phyloP scores from a whole-genome alignment of 2,113 vertebrate species.

The Rostratula benghalensis region DNA sequence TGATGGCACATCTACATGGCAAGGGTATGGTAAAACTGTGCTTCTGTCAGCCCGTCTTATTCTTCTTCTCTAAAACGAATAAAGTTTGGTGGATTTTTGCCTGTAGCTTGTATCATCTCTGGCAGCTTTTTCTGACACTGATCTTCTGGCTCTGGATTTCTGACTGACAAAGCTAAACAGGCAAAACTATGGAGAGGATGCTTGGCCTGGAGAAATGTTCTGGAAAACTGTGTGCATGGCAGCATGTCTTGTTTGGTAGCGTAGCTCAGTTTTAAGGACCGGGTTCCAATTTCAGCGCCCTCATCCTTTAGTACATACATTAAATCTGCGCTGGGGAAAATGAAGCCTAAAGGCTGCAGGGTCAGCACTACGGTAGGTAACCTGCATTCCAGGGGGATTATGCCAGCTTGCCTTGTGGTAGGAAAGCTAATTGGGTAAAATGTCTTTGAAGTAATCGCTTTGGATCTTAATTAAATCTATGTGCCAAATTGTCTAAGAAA shows the following conservation, averaged over 20 bases:
- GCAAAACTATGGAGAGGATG: not conserved
- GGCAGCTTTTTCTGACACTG: not conserved
- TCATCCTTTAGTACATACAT: fast-evolving
- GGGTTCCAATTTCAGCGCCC: not conserved
- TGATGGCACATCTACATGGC: not conserved
- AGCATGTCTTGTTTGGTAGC: fast-evolving
- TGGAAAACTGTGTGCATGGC: not conserved
- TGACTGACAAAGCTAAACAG: not conserved
- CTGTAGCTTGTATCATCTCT: not conserved
- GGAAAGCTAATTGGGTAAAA: not conserved
- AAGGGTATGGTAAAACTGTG: not conserved
- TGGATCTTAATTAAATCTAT: not conserved
- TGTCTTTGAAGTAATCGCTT: not conserved
- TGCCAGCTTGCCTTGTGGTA: not conserved
- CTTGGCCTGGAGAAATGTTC: not conserved
- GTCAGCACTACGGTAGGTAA: not conserved
- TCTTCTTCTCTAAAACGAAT: not conserved
- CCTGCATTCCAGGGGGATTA: not conserved
- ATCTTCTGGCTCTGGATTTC: not conserved
- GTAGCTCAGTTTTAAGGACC: not conserved
- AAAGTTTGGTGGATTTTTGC: not conserved
- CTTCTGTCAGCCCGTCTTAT: not conserved
- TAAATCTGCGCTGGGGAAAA: not conserved
- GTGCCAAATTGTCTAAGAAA: not conserved
- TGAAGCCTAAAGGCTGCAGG: not conserved